phyloP scores from a whole-genome alignment of 2,797 vertebrate species.

The Falco cherrug region DNA sequence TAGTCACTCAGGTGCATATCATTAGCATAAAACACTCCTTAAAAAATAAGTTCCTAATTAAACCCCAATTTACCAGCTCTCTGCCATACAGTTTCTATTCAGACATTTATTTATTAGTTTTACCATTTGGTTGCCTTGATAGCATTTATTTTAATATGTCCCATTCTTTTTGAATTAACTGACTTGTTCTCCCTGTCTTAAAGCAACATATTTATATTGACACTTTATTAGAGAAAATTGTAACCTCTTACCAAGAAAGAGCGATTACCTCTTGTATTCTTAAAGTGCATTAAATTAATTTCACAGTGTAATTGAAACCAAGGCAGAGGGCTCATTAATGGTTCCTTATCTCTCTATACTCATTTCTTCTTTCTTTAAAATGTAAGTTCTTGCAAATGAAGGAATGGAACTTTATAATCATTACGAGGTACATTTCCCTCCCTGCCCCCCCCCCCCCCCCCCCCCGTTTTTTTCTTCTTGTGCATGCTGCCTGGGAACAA shows the following conservation, averaged over 20 bases:
- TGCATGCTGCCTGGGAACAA: slow-evolving; percentile 92
- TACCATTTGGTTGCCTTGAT: slow-evolving; percentile 43
- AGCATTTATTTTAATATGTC: slow-evolving; percentile 48
- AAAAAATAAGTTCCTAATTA: slow-evolving; percentile 56
- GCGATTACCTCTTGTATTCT: slow-evolving; percentile 42
- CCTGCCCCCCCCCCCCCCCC: not conserved
- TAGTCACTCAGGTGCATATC: slow-evolving; percentile 22
- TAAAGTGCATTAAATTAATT: slow-evolving; percentile 65
- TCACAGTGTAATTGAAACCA: slow-evolving; percentile 60
- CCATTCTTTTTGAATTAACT: slow-evolving; percentile 50
- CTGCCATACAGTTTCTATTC: slow-evolving; percentile 45
- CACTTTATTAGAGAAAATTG: slow-evolving; percentile 55
- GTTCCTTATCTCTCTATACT: slow-evolving; percentile 61
- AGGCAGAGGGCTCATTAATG: slow-evolving; percentile 69
- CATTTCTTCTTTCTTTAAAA: slow-evolving; percentile 66
- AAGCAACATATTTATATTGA: slow-evolving; percentile 57
- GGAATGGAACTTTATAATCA: slow-evolving; percentile 63
- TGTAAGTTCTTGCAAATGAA: slow-evolving; percentile 79
- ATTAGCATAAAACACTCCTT: slow-evolving; percentile 26
- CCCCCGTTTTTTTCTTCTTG: not conserved
- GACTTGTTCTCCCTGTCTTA: not conserved
- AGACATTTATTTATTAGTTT: slow-evolving; percentile 43
- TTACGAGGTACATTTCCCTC: slow-evolving; percentile 62
- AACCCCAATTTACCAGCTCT: slow-evolving; percentile 53
- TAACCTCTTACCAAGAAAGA: slow-evolving; percentile 32